Evolutionary conservation across 2,113 vertebrate species (phyloP).

Genomic region (Vicugna pacos): DNA sequence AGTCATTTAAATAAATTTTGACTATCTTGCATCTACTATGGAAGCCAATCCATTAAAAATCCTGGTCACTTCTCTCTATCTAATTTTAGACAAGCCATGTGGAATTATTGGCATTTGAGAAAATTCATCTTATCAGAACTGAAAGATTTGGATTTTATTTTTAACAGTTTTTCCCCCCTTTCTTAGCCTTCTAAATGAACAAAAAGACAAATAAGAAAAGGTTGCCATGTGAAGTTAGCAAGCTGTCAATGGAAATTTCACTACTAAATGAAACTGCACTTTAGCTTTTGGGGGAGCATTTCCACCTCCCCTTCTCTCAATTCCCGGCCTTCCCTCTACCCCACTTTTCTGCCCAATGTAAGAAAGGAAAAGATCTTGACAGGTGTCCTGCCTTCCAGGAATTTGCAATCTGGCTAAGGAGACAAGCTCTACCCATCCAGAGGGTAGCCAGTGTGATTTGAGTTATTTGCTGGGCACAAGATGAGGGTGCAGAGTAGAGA

Average conservation of each 20-base stretch:
- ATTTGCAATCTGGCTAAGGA: background rate
- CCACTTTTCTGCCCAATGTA: background rate
- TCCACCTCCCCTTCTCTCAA: background rate
- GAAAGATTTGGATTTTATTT: conserved; percentile 76
- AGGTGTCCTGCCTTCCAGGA: background rate
- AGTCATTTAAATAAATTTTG: conserved; percentile 79
- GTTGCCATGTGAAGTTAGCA: conserved; percentile 19
- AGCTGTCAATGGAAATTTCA: background rate
- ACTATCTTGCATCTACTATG: conserved; percentile 77
- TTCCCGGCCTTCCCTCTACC: background rate
- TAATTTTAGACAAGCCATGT: conserved; percentile 80
- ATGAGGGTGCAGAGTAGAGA: background rate
- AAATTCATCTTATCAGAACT: conserved; percentile 72
- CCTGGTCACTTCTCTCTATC: conserved; percentile 72
- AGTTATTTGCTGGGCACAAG: background rate
- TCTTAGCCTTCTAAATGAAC: conserved; percentile 60
- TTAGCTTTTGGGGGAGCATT: background rate
- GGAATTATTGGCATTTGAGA: conserved; percentile 76
- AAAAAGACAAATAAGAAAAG: conserved; percentile 65
- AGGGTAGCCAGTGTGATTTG: background rate
- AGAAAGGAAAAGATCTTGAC: background rate
- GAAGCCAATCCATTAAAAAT: conserved; percentile 80
- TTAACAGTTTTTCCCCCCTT: conserved; percentile 22
- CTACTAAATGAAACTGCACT: background rate
- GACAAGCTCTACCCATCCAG: background rate